Evolutionary conservation across 2,888 invertebrate genomes (phyloP).

Genomic region (Autographa pulchrina): DNA sequence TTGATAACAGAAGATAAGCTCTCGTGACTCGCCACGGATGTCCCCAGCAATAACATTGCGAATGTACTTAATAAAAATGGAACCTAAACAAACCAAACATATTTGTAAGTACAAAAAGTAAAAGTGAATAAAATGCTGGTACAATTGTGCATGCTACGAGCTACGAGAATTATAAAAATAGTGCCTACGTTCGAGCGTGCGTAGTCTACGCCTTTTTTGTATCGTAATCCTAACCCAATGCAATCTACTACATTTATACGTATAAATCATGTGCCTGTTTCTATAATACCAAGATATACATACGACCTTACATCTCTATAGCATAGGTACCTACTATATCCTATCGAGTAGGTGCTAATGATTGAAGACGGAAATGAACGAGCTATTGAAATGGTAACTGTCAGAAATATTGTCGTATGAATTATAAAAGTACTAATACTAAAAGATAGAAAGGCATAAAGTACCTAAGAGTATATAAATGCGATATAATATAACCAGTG

Average conservation of each 20-base stretch:
- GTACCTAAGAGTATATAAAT: background rate
- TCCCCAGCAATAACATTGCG: constrained; percentile 14
- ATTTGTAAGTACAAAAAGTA: background rate
- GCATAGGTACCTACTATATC: background rate
- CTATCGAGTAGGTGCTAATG: background rate
- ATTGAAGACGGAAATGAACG: background rate
- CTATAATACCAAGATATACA: background rate
- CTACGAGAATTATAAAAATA: background rate
- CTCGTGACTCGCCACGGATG: constrained; percentile 36
- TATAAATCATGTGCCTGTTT: background rate
- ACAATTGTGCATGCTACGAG: background rate
- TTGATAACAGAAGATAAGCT: constrained; percentile 74
- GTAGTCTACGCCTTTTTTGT: constrained; percentile 2
- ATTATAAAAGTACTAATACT: background rate
- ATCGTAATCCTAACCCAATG: background rate
- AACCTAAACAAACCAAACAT: background rate
- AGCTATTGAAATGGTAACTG: background rate
- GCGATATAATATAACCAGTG: background rate
- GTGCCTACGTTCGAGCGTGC: background rate
- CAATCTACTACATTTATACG: background rate
- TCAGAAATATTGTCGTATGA: background rate
- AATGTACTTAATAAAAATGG: constrained; percentile 10
- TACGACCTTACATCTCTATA: background rate
- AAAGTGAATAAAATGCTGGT: background rate
- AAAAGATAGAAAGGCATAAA: background rate